Conservation (phyloP, 2,888 invertebrate species). For the Brassicogethes aeneus region DNA sequence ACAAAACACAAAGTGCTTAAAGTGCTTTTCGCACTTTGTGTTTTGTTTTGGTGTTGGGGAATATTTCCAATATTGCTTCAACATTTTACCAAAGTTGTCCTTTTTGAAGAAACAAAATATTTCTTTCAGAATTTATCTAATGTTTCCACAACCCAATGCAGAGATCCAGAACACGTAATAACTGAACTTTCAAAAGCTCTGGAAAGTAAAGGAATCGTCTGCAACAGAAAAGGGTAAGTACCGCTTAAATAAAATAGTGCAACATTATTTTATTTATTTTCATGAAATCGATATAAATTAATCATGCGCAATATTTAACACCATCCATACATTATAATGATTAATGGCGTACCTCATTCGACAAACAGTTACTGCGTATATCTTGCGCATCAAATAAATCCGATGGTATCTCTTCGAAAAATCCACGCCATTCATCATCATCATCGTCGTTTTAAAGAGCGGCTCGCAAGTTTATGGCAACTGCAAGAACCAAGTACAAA, state of each 20-base stretch:
- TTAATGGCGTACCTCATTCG: not conserved
- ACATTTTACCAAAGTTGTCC: too few species aligned
- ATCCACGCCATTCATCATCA: not conserved
- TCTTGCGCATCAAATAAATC: not conserved
- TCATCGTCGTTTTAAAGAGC: not conserved
- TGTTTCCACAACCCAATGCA: slow-evolving; percentile 60
- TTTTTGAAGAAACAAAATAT: slow-evolving; percentile 2
- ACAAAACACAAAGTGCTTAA: too few species aligned
- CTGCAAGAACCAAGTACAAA: slow-evolving; percentile 17
- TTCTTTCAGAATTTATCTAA: slow-evolving; percentile 54
- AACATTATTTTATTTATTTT: not conserved
- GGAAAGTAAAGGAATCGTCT: slow-evolving; percentile 52
- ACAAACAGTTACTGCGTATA: not conserved
- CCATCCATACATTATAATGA: too few species aligned
- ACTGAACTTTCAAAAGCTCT: slow-evolving; percentile 52
- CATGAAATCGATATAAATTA: too few species aligned
- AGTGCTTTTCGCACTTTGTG: too few species aligned
- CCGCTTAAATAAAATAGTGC: slow-evolving; percentile 4
- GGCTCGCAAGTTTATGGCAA: slow-evolving; percentile 4
- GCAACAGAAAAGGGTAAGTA: slow-evolving; percentile 57
- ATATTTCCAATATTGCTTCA: too few species aligned
- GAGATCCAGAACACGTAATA: slow-evolving; percentile 55
- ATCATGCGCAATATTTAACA: too few species aligned
- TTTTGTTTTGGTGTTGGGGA: too few species aligned
- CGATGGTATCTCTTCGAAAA: not conserved